Conservation (phyloP, 2,113 vertebrate species). For the Gymnocephalus cernua region DNA sequence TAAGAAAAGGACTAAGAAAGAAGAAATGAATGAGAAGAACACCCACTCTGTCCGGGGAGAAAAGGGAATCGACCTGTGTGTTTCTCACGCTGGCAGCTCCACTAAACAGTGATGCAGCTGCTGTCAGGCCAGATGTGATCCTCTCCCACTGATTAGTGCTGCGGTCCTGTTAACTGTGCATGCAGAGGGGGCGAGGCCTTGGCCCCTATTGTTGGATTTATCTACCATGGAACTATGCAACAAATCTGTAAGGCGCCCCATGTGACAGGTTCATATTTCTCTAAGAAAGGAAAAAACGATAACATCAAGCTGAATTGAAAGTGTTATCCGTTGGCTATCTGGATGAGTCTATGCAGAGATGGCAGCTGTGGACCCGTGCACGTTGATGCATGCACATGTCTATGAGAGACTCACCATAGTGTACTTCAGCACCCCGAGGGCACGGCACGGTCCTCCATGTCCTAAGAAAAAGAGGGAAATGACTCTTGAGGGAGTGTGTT, state of each 20-base stretch:
- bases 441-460: constrained; percentile 40
- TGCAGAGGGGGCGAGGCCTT: constrained; percentile 74
- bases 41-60: constrained; percentile 78
- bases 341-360: constrained; percentile 65
- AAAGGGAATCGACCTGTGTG: constrained; percentile 85
- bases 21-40: constrained; percentile 81
- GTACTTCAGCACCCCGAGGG: constrained; percentile 23
- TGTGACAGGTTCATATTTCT: constrained; percentile 81
- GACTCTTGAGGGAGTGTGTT: constrained; percentile 75
- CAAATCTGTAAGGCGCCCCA: constrained; percentile 75
- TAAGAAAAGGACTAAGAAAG: constrained; percentile 78
- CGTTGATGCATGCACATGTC: constrained; percentile 30
- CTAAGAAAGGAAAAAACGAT: constrained; percentile 74
- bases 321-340: constrained; percentile 75
- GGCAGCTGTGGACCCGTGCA: constrained; percentile 19
- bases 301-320: constrained; percentile 78
- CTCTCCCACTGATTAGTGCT: constrained; percentile 73
- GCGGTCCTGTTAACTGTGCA: constrained; percentile 61
- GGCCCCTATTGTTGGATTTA: constrained; percentile 79
- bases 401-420: constrained; percentile 27
- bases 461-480: constrained; percentile 74
- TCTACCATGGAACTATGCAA: constrained; percentile 77
- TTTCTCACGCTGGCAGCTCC: constrained; percentile 83
- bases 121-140: constrained; percentile 82
- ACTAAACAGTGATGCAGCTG: constrained; percentile 82